These are phyloP conservation scores for Netelia inedita DNA, from an alignment of 2,888 invertebrate genomes.

Conservation along the genomic window DNA sequence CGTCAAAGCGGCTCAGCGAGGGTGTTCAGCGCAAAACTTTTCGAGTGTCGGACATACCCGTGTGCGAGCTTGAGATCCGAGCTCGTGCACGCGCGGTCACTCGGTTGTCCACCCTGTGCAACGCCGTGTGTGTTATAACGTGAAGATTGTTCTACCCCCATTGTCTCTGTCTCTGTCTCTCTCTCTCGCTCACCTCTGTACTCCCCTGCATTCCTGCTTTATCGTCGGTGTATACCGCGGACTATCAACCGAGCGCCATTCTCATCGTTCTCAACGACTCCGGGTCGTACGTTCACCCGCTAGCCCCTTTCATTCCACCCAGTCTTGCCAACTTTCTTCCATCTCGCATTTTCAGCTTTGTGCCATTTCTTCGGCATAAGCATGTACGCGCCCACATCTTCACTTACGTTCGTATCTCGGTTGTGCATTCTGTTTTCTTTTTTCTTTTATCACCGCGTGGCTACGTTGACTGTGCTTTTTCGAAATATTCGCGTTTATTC, in stretches of 20 bases:
- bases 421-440: constrained; percentile 37
- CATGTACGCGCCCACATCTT: too few species aligned
- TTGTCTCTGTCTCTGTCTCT: too few species aligned
- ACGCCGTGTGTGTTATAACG: not conserved
- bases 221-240: constrained; percentile 29
- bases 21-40: constrained; percentile 70
- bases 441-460: not conserved
- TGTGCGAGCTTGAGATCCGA: constrained; percentile 18
- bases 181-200: constrained; percentile 23
- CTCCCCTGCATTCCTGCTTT: constrained; percentile 67
- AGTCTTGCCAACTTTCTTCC: constrained; percentile 3
- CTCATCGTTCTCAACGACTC: not conserved
- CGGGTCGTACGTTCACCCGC: not conserved
- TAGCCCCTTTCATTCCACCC: not conserved
- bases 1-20: constrained; percentile 68
- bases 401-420: constrained; percentile 33
- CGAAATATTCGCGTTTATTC: constrained; percentile 37
- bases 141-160: too few species aligned
- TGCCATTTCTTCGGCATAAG: constrained; percentile 5
- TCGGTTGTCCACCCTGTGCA: not conserved
- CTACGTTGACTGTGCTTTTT: not conserved
- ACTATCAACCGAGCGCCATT: too few species aligned
- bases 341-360: not conserved
- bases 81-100: constrained; percentile 18
- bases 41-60: constrained; percentile 66